Evolutionary conservation across 2,113 vertebrate genomes (phyloP).

Genomic region (Casuarius casuarius): DNA sequence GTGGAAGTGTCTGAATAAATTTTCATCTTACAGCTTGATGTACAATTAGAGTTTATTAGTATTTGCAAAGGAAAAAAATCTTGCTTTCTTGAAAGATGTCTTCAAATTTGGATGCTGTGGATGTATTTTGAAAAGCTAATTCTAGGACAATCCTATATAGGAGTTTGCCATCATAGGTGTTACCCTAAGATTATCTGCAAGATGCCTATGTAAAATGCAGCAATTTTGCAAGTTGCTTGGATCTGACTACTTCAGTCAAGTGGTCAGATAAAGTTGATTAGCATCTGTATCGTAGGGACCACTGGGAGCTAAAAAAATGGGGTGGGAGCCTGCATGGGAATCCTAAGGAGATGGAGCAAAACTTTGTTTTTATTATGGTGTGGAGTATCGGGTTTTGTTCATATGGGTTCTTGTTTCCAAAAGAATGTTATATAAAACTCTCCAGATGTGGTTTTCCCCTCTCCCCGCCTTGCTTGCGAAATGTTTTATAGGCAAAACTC

Average conservation of each 20-base stretch:
- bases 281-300: neutral
- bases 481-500: neutral
- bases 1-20: neutral
- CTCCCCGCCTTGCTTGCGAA: rapidly evolving
- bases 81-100: neutral
- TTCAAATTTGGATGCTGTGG: neutral
- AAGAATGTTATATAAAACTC: neutral
- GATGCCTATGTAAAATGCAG: neutral
- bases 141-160: neutral
- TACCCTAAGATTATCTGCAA: neutral
- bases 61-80: neutral
- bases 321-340: neutral
- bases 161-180: neutral
- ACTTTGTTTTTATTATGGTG: neutral
- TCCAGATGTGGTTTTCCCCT: no score
- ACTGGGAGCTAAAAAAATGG: neutral
- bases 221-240: neutral
- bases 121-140: no score
- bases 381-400: neutral
- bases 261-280: neutral
- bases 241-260: neutral
- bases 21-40: neutral
- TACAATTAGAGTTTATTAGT: neutral
- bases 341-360: no score
- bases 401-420: neutral